Evolutionary conservation across 2,888 invertebrate genomes (phyloP).

Genomic region (Apomyelois bistriatella): DNA sequence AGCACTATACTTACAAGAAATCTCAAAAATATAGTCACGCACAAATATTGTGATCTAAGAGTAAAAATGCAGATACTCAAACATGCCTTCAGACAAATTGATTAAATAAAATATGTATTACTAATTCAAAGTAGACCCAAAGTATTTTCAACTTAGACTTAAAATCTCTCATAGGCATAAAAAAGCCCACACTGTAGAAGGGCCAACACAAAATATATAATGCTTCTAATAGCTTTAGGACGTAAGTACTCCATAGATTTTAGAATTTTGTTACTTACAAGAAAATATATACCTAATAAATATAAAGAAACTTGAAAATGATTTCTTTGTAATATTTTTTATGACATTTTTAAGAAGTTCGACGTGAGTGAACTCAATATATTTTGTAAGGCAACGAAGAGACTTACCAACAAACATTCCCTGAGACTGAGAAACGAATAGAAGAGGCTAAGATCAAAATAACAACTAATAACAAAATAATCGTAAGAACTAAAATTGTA

Average conservation of each 20-base stretch:
- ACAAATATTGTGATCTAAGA: conserved; percentile 56
- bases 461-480: conserved; percentile 47
- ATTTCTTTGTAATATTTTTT: conserved; percentile 73
- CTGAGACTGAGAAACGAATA: conserved; percentile 71
- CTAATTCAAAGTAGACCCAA: conserved; percentile 23
- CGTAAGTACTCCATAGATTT: conserved; percentile 49
- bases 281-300: conserved; percentile 30
- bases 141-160: conserved; percentile 42
- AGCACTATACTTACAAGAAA: conserved; percentile 10
- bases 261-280: conserved; percentile 39
- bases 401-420: conserved; percentile 78
- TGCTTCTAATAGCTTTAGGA: conserved; percentile 63
- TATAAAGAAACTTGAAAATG: conserved; percentile 36
- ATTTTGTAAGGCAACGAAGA: conserved; percentile 77
- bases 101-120: conserved; percentile 22
- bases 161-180: conserved; percentile 17
- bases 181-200: conserved; percentile 18
- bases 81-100: conserved; percentile 44
- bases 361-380: conserved; percentile 53
- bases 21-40: conserved; percentile 45
- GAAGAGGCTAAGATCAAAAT: conserved; percentile 69
- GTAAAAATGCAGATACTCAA: conserved; percentile 37
- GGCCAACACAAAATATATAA: conserved; percentile 37
- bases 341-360: conserved; percentile 59
- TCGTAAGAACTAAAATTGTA: conserved; percentile 43